phyloP scores from a whole-genome alignment of 2,797 vertebrate species.

The Thripadectes ignobilis region DNA sequence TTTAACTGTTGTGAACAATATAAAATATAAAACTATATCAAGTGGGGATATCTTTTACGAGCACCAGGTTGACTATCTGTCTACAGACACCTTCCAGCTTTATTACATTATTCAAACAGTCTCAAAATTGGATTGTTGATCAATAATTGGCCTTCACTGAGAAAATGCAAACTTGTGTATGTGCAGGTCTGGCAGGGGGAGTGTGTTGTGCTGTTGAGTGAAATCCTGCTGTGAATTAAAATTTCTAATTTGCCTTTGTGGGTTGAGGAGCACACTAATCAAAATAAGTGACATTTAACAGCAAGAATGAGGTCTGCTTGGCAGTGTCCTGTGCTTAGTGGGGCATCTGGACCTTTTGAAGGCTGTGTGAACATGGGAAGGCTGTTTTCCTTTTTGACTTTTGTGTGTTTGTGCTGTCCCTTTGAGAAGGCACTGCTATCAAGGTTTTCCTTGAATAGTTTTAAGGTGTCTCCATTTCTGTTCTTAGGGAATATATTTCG shows the following conservation, averaged over 20 bases:
- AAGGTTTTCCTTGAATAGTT: neutral
- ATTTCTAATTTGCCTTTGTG: neutral
- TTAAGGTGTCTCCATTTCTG: neutral
- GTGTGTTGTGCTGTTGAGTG: neutral
- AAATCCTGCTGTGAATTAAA: neutral
- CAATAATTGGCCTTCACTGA: neutral
- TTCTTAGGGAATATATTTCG: neutral
- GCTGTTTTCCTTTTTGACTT: fast-evolving
- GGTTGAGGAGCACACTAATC: neutral
- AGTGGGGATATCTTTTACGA: neutral
- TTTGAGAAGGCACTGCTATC: neutral
- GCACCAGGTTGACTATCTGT: neutral
- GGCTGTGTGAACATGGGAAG: neutral
- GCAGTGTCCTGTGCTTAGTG: no score
- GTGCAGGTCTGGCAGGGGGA: neutral
- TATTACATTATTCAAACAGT: neutral
- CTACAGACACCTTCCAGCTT: neutral
- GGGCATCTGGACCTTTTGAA: neutral
- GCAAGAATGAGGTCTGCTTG: neutral
- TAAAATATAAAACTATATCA: neutral
- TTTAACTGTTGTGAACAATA: neutral
- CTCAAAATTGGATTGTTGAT: neutral
- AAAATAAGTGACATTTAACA: neutral
- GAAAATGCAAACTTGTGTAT: neutral
- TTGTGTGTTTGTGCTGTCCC: neutral